phyloP scores from a whole-genome alignment of 2,797 vertebrate species.

The Vireo griseus region DNA sequence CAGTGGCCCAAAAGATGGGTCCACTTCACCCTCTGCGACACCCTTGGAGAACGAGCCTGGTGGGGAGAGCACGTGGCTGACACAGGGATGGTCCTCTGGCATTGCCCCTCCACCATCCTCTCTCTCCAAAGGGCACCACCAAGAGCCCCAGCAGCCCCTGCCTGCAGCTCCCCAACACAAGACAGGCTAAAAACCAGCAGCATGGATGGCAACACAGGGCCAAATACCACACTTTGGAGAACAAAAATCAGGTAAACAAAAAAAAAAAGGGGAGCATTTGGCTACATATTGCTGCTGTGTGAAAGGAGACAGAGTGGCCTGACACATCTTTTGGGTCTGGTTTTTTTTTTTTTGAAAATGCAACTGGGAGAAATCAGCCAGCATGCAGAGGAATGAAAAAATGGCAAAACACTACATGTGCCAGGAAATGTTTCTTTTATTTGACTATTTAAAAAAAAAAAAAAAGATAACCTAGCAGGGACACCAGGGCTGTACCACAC shows the following conservation, averaged over 20 bases:
- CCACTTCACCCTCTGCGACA: constrained; percentile 90
- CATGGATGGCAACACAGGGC: rapidly evolving
- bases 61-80: not conserved
- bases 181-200: not conserved
- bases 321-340: not conserved
- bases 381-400: not conserved
- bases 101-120: not conserved
- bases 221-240: not conserved
- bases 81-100: rapidly evolving
- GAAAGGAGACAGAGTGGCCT: not conserved
- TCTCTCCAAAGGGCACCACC: rapidly evolving
- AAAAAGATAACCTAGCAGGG: not conserved
- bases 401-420: not conserved
- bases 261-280: not conserved
- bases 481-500: not conserved
- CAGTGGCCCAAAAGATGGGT: constrained; percentile 89
- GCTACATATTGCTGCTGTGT: rapidly evolving
- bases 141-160: not conserved
- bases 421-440: not conserved
- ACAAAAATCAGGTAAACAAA: not conserved
- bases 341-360: not conserved
- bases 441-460: not conserved
- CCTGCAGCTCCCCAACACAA: rapidly evolving
- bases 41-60: constrained; percentile 91
- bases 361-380: not conserved